These are phyloP conservation scores for Epinephelus coioides DNA, from an alignment of 2,797 vertebrate species.

Conservation along the genomic window DNA sequence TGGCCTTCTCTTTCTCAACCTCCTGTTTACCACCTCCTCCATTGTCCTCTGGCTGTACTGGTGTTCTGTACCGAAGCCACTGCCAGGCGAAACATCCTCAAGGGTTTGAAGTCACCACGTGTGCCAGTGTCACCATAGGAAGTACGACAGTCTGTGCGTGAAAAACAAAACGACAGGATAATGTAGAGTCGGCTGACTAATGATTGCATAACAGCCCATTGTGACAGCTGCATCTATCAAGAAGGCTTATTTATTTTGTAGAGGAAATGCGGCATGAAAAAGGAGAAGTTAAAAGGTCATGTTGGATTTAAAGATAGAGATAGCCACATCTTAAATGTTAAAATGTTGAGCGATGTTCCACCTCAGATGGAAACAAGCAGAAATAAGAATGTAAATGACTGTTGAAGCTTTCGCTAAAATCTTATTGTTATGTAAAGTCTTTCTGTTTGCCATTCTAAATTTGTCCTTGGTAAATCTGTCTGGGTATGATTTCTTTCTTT, in stretches of 20 bases:
- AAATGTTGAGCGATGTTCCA: constrained; percentile 4
- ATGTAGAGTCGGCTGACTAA: constrained; percentile 30
- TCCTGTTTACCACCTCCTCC: constrained; percentile 53
- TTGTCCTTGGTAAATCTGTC: neutral
- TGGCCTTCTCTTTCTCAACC: constrained; percentile 43
- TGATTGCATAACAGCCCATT: constrained; percentile 30
- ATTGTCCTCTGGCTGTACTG: constrained; percentile 49
- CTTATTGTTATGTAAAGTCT: no score
- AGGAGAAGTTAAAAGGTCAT: constrained; percentile 8
- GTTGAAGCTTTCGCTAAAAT: neutral
- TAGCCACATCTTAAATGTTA: constrained; percentile 20
- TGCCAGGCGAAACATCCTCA: constrained; percentile 45
- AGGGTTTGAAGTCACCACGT: constrained; percentile 18
- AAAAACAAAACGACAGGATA: constrained; percentile 31
- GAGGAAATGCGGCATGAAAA: constrained; percentile 9
- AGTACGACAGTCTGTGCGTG: constrained; percentile 21
- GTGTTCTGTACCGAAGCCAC: constrained; percentile 23
- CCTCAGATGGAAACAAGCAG: constrained; percentile 1
- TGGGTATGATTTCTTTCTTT: neutral
- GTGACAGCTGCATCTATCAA: constrained; percentile 1
- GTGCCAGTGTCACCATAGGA: constrained; percentile 14
- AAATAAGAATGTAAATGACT: neutral
- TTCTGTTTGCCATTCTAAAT: neutral
- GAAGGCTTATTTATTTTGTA: neutral
- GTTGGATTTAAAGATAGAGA: constrained; percentile 9